Evolutionary conservation across 2,888 invertebrate genomes (phyloP), one percentile per base, ranked within the genome.

Genomic region (Chorisops tibialis): DNA sequence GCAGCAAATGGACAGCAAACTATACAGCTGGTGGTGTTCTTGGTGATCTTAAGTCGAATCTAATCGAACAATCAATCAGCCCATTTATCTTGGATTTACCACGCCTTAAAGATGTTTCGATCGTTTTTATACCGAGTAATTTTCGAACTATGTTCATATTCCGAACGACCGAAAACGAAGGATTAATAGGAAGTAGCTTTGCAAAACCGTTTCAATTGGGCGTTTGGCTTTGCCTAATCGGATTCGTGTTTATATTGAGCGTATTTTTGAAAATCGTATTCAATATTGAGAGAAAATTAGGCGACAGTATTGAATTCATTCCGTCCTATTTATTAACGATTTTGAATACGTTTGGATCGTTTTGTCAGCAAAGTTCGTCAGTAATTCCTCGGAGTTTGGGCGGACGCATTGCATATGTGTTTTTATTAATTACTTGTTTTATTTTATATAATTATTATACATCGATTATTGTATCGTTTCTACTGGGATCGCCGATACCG

Each of bases 391-490:
- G 66, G 22, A 79, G 80, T 9, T 69, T 68, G 9, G 73, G 80
- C 0, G 82, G 82, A 1, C 73, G 80, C 51, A 60, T 75, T 49
- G 70, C 69, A 1, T 74, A 75, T 47, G 69, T 74, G 4, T 69
- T 72, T 0, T 61, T 76, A 5, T 69, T 73, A 47, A 4, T 74
- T 3, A 71, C 75, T 1, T 72, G 78, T 2, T 79, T 81, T 70
- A 75, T 82, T 58, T 73, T 86, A 64, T 85, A 85, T 68, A 83
- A 84, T 19, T 82, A 85, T 12, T 86, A 85, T 69, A 83, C 85
- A 1, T 86, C 85, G 1, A 82, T 82, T 70, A 83, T 86, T 64
- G 85, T 86, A 0, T 84, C 84, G 1, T 75, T 83, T 4, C 71
- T 86, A 16, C 80, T 85, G 67, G 81, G 83, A 0, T 81, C 85